Percentiles rank a stretch among this genome's conserved stretches.
phyloP scores from a whole-genome alignment of 2,888 invertebrate genomes.

The Mythimna vitellina region DNA sequence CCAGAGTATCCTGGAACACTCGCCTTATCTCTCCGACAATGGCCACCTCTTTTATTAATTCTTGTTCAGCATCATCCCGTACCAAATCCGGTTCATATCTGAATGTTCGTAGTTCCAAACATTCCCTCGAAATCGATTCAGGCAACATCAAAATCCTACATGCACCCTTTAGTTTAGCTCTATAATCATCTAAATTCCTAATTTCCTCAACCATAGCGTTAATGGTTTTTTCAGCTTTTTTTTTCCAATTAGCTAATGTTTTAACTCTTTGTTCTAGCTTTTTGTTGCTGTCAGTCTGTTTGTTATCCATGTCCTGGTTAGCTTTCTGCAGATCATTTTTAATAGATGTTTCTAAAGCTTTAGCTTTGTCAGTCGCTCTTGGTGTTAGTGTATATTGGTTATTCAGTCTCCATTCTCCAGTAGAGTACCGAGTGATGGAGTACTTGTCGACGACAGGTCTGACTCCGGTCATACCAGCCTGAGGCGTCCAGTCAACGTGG shows the following conservation, averaged over 20 bases:
- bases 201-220: slow-evolving; percentile 92
- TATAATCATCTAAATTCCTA: slow-evolving; percentile 91
- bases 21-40: slow-evolving; percentile 93
- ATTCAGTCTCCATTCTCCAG: slow-evolving; percentile 93
- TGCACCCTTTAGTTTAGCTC: slow-evolving; percentile 92
- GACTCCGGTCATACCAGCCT: slow-evolving; percentile 93
- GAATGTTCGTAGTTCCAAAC: slow-evolving; percentile 92
- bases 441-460: slow-evolving; percentile 95
- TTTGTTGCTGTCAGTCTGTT: slow-evolving; percentile 86
- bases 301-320: slow-evolving; percentile 89
- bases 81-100: slow-evolving; percentile 94
- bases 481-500: slow-evolving; percentile 93
- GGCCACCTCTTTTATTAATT: slow-evolving; percentile 94
- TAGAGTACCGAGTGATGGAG: slow-evolving; percentile 93
- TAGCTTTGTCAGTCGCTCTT: slow-evolving; percentile 79
- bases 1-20: slow-evolving; percentile 91
- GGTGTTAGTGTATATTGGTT: slow-evolving; percentile 88
- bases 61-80: slow-evolving; percentile 95
- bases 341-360: slow-evolving; percentile 70
- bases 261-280: slow-evolving; percentile 76
- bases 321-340: slow-evolving; percentile 86
- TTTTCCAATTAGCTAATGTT: slow-evolving; percentile 92
- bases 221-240: slow-evolving; percentile 92
- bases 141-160: slow-evolving; percentile 92
- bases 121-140: slow-evolving; percentile 93